Evolutionary conservation across 1,140 invertebrate genomes (phyloP), one percentile per base, ranked within the genome.

Genomic region (Teleogryllus occipitalis): DNA sequence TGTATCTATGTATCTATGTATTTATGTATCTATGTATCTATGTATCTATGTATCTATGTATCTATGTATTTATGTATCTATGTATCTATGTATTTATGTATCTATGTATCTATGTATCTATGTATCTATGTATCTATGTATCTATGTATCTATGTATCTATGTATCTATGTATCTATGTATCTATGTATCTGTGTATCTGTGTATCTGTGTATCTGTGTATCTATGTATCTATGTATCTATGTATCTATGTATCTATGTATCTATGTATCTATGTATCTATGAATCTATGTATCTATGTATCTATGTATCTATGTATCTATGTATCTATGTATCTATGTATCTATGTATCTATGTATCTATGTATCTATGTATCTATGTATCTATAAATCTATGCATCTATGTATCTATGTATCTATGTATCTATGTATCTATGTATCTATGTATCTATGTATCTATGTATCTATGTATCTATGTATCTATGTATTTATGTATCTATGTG

Each of bases 61-160:
- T 78, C 10, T 49, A 78, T 78, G 10, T 78, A 78, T 78, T 8
- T 78, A 78, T 49, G 10, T 78, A 78, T 14, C 54, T 49, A 49
- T 78, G 8, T 49, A 49, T 78, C 10, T 78, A 78, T 49, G 10
- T 78, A 78, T 78, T 8, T 49, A 78, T 78, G 10, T 49, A 78
- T 78, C 10, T 78, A 78, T 78, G 10, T 78, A 78, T 49, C 10
- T 78, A 78, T 72, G 10, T 49, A 49, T 78, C 27, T 49, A 49
- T 78, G 10, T 78, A 78, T 49, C 10, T 78, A 78, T 78, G 10
- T 49, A 78, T 78, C 10, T 49, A 78, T 78, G 10, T 78, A 78
- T 78, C 10, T 78, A 78, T 49, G 10, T 78, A 78, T 14, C 54
- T 49, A 49, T 78, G 8, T 49, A 49, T 78, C 10, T 78, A 78